Evolutionary conservation across 2,797 vertebrate species (phyloP).

Genomic region (Fundulus diaphanus): DNA sequence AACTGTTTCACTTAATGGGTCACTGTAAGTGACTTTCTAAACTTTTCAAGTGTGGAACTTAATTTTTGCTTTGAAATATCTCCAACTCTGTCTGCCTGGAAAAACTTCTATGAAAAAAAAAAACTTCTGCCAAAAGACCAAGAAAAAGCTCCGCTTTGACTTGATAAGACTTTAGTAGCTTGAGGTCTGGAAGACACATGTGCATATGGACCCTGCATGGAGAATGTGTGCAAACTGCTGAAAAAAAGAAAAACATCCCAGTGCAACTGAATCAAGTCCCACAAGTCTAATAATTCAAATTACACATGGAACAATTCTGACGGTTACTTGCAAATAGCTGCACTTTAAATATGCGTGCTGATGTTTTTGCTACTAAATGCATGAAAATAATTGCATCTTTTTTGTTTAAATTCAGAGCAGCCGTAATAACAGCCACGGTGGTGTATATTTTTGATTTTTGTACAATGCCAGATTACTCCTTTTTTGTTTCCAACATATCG

Average conservation of each 20-base stretch:
- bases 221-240: constrained; percentile 44
- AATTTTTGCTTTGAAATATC: constrained; percentile 12
- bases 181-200: constrained; percentile 55
- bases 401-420: constrained; percentile 28
- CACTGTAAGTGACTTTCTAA: neutral
- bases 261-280: constrained; percentile 23
- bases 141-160: constrained; percentile 30
- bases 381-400: constrained; percentile 19
- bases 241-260: constrained; percentile 31
- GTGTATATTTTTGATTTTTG: constrained; percentile 5
- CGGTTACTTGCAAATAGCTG: constrained; percentile 2
- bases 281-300: constrained; percentile 10
- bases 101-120: constrained; percentile 8
- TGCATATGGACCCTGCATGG: constrained; percentile 26
- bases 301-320: constrained; percentile 36
- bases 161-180: constrained; percentile 19
- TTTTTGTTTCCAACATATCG: constrained; percentile 36
- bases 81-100: constrained; percentile 13
- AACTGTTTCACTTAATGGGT: neutral
- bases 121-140: constrained; percentile 30
- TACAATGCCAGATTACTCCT: constrained; percentile 19
- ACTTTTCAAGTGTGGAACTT: neutral
- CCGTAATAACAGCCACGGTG: neutral
- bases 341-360: constrained; percentile 3
- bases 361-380: constrained; percentile 8